Percentiles rank a stretch among this genome's conserved stretches.
Conservation (phyloP, 2,888 invertebrate genomes). For the Drosophila vallismaia region DNA sequence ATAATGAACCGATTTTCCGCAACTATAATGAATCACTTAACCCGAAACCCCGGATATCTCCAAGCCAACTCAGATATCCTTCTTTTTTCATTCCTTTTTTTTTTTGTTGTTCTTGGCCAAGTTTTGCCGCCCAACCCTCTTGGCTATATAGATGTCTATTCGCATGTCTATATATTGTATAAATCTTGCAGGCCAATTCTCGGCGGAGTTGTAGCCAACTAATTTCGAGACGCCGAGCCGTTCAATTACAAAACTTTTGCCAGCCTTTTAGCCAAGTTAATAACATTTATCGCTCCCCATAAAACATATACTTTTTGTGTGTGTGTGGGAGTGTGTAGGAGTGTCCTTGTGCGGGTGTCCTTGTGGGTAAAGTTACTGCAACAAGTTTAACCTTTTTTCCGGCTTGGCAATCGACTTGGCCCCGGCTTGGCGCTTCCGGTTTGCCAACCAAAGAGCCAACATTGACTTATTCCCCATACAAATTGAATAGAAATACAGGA, state of each 20-base stretch:
- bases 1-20: not conserved
- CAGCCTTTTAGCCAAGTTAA: slow-evolving; percentile 57
- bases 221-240: slow-evolving; percentile 51
- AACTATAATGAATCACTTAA: slow-evolving; percentile 6
- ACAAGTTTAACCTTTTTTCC: slow-evolving; percentile 69
- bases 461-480: slow-evolving; percentile 36
- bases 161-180: slow-evolving; percentile 6
- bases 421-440: slow-evolving; percentile 35
- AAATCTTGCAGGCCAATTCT: slow-evolving; percentile 52
- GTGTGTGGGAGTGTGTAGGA: slow-evolving; percentile 6
- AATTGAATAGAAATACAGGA: slow-evolving; percentile 12
- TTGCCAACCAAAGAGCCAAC: slow-evolving; percentile 34
- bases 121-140: too few species aligned
- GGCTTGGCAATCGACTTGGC: slow-evolving; percentile 8
- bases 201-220: slow-evolving; percentile 51
- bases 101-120: not conserved
- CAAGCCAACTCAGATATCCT: too few species aligned
- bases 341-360: not conserved
- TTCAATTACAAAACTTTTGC: slow-evolving; percentile 74
- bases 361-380: slow-evolving; percentile 62
- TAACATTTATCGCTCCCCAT: slow-evolving; percentile 70
- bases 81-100: not conserved
- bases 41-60: not conserved
- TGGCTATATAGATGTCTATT: not conserved
- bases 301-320: slow-evolving; percentile 50